Evolutionary conservation across 2,888 invertebrate genomes (phyloP).

Genomic region (Drosophila robusta): DNA sequence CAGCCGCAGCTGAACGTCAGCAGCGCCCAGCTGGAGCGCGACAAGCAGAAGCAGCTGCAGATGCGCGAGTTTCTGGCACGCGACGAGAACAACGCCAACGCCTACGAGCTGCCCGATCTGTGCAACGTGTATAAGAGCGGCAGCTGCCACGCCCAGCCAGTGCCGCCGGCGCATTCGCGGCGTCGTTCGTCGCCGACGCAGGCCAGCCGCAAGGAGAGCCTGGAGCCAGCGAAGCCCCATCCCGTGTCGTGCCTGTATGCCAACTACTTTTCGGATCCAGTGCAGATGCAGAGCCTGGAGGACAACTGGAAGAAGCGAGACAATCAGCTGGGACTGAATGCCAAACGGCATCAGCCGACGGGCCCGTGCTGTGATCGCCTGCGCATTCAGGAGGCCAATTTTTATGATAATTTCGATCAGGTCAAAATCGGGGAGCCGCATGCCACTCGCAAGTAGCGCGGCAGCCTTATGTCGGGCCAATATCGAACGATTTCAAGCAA

Average conservation of each 20-base stretch:
- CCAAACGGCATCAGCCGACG: slow-evolving; percentile 1
- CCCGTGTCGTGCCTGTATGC: not conserved
- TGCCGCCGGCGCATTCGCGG: not conserved
- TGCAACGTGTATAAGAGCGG: slow-evolving; percentile 44
- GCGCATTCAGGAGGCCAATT: slow-evolving; percentile 27
- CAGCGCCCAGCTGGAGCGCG: slow-evolving; percentile 18
- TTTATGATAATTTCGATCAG: slow-evolving; percentile 7
- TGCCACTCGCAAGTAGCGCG: slow-evolving; percentile 9
- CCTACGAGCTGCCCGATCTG: slow-evolving; percentile 54
- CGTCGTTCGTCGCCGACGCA: not conserved
- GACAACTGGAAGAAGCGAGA: slow-evolving; percentile 16
- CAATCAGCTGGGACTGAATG: not conserved
- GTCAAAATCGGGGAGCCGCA: slow-evolving; percentile 6
- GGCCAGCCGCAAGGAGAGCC: not conserved
- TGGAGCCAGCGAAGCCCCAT: not conserved
- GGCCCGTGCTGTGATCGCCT: slow-evolving; percentile 5
- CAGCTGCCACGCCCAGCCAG: slow-evolving; percentile 18
- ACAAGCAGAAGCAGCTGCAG: slow-evolving; percentile 48
- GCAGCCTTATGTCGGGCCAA: not conserved
- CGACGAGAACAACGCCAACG: slow-evolving; percentile 58
- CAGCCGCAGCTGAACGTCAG: not conserved
- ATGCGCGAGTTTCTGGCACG: slow-evolving; percentile 55
- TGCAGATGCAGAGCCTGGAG: not conserved
- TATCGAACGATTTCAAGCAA: not conserved
- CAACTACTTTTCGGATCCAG: not conserved